phyloP scores from a whole-genome alignment of 2,888 invertebrate species.

The Amiota communis region DNA sequence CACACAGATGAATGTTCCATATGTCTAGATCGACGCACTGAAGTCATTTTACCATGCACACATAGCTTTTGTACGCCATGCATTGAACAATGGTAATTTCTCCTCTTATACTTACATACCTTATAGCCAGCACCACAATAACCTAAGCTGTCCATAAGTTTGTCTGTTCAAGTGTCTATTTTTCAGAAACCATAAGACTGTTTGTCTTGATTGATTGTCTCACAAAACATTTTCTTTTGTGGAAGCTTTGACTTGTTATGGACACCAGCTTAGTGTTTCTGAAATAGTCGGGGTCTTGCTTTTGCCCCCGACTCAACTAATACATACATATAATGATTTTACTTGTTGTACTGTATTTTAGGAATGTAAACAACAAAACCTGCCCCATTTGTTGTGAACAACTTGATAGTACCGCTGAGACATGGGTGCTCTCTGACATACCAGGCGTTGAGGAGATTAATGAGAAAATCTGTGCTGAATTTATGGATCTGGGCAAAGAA shows the following conservation, averaged over 20 bases:
- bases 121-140: not conserved
- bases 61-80: slow-evolving; percentile 82
- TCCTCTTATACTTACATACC: not conserved
- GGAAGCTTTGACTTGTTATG: no score
- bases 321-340: no score
- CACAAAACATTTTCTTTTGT: not conserved
- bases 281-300: no score
- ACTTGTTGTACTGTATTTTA: slow-evolving; percentile 58
- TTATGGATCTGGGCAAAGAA: slow-evolving; percentile 61
- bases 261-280: no score
- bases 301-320: no score
- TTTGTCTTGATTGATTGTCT: not conserved
- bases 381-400: slow-evolving; percentile 81
- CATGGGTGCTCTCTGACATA: slow-evolving; percentile 79
- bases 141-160: no score
- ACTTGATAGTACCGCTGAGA: slow-evolving; percentile 78
- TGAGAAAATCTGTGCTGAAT: slow-evolving; percentile 74
- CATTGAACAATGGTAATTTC: slow-evolving; percentile 80
- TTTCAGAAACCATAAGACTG: not conserved
- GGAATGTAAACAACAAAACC: slow-evolving; percentile 81
- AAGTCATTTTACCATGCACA: slow-evolving; percentile 80
- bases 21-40: slow-evolving; percentile 81
- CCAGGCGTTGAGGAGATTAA: slow-evolving; percentile 77
- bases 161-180: not conserved
- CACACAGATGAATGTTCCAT: slow-evolving; percentile 79